Evolutionary conservation across 64 coral and sea anemone species (phyloP), one percentile per base, ranked within the genome.

Genomic region (Porites australiensis): DNA sequence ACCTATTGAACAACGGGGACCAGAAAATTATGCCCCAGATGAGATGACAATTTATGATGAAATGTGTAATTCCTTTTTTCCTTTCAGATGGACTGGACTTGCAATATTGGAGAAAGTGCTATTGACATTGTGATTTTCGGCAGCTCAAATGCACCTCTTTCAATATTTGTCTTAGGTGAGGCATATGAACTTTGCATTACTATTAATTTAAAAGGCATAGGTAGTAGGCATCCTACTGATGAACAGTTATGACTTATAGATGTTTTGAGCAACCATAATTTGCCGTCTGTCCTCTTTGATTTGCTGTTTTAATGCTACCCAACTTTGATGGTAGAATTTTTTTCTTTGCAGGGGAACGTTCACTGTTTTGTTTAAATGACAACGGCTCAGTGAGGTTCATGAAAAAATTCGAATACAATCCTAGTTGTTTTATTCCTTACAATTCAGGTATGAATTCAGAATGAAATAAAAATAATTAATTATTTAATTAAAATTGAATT

Each of bases 351-450:
- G 96, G 96, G 49, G 96, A 98, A 89, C 95, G 94, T 8, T 93
- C 94, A 76, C 64, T 96, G 61, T 98, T 96, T 91, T 98, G 97
- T 75, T 83, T 98, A 4, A 95, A 88, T 91, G 94, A 95, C 44
- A 92, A 93, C 96, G 97, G 97, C 51, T 90, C 94, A n/a, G 75
- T 98, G 11, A 87, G 94, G 74, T 98, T 98, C 89, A 96, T 96
- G 94, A 98, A 98, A 86, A 98, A 98, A 83, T 95, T 98, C 75
- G 97, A 98, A 77, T 98, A 96, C 72, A 98, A 96, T 51, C 90
- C 97, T 11, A 98, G 97, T 55, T 95, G 94, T 88, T 96, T 96
- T 74, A 78, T 96, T 68, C 94, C 91, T 7, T 98, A 98, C 65
- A 83, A 93, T 71, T 98, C 94, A 83, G 91, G 96, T 95, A 87